Percentiles rank a stretch among this genome's conserved stretches.
phyloP scores from a whole-genome alignment of 2,113 vertebrate species.

The Vulpes vulpes region DNA sequence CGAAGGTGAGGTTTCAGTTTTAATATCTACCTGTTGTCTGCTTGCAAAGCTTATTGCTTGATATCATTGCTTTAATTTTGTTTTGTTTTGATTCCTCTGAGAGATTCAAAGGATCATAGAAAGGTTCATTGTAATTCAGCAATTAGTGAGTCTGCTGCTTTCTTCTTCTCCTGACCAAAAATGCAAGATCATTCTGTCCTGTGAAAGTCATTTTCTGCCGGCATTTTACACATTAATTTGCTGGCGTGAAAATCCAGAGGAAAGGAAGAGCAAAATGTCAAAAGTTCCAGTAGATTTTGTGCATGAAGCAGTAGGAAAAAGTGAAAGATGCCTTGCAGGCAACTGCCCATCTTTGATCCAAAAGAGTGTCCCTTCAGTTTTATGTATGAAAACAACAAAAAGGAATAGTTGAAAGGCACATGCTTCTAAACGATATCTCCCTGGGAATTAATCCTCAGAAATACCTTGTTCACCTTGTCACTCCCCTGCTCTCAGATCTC shows the following conservation, averaged over 20 bases:
- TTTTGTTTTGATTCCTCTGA: constrained; percentile 80
- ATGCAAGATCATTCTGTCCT: constrained; percentile 82
- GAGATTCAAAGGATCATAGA: constrained; percentile 76
- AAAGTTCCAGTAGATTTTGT: constrained; percentile 58
- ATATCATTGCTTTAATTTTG: constrained; percentile 77
- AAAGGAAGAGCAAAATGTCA: constrained; percentile 76
- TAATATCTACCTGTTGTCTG: constrained; percentile 84
- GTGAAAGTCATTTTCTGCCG: constrained; percentile 83
- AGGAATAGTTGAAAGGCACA: constrained; percentile 38
- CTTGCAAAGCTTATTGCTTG: constrained; percentile 70
- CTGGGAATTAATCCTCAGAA: constrained; percentile 29
- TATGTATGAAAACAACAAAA: constrained; percentile 62
- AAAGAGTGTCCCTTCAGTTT: constrained; percentile 59
- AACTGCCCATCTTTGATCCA: constrained; percentile 67
- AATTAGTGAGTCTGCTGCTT: constrained; percentile 80
- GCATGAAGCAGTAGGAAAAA: constrained; percentile 35
- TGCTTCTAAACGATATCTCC: constrained; percentile 49
- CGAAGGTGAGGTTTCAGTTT: constrained; percentile 78
- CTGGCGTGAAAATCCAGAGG: constrained; percentile 81
- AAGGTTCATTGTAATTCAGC: constrained; percentile 82
- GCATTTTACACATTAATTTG: constrained; percentile 83
- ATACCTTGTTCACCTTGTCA: not conserved
- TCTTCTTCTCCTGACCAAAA: constrained; percentile 79
- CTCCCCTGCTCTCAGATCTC: not conserved
- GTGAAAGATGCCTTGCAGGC: constrained; percentile 40